Conservation (phyloP, 2,797 vertebrate species). For the Sebastes steindachneri region DNA sequence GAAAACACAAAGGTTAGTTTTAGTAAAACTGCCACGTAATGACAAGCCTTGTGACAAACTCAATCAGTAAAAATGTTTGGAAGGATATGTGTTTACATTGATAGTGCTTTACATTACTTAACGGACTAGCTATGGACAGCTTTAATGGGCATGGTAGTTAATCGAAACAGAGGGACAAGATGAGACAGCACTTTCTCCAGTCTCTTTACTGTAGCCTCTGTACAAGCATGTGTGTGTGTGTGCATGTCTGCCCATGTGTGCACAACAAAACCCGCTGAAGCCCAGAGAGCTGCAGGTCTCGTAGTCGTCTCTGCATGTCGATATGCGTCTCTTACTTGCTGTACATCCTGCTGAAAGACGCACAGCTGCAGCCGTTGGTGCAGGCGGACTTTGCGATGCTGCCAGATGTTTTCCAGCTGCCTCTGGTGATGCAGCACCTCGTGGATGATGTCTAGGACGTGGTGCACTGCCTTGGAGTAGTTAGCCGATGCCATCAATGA, state of each 20-base stretch:
- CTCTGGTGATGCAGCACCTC: constrained; percentile 98
- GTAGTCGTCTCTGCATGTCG: background rate
- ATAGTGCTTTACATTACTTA: background rate
- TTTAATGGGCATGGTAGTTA: background rate
- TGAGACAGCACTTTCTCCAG: background rate
- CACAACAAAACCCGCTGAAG: background rate
- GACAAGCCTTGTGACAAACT: background rate
- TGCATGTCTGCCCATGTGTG: background rate
- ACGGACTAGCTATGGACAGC: background rate
- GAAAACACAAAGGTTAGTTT: background rate
- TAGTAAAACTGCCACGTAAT: background rate
- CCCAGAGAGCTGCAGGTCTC: background rate
- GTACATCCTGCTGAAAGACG: constrained; percentile 98
- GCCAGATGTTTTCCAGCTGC: constrained; percentile 98
- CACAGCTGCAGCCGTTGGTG: constrained; percentile 97
- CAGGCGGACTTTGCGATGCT: constrained; percentile 97
- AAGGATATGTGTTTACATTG: background rate
- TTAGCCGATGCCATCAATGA: constrained; percentile 95
- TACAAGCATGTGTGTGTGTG: background rate
- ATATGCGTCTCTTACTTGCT: constrained; percentile 86
- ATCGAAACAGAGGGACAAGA: background rate
- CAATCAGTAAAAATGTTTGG: background rate
- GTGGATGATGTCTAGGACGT: constrained; percentile 95
- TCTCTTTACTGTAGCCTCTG: background rate
- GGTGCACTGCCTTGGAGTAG: constrained; percentile 97